phyloP scores from a whole-genome alignment of 2,888 invertebrate species.

The Deilephila porcellus region DNA sequence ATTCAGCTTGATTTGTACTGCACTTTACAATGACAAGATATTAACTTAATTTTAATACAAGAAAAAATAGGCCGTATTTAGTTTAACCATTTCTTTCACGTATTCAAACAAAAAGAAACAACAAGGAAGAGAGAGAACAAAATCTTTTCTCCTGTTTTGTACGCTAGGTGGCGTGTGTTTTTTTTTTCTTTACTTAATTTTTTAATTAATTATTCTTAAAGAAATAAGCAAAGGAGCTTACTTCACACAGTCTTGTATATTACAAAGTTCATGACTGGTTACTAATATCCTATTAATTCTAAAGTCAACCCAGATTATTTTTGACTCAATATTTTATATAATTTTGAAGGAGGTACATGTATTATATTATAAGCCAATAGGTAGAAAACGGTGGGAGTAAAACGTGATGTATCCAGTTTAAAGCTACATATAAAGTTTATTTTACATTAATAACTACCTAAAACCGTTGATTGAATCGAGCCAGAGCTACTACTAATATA shows the following conservation, averaged over 20 bases:
- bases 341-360: no score
- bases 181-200: slow-evolving; percentile 28
- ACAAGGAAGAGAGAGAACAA: slow-evolving; percentile 58
- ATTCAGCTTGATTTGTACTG: slow-evolving; percentile 54
- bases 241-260: background rate
- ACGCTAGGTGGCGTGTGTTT: slow-evolving; percentile 58
- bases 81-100: slow-evolving; percentile 64
- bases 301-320: no score
- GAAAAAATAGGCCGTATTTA: slow-evolving; percentile 62
- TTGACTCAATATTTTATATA: no score
- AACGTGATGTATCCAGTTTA: no score
- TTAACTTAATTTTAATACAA: slow-evolving; percentile 56
- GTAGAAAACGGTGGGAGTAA: no score
- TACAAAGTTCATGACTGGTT: no score
- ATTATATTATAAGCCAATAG: no score
- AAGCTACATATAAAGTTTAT: no score
- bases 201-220: slow-evolving; percentile 4
- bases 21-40: slow-evolving; percentile 51
- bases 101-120: slow-evolving; percentile 70
- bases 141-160: slow-evolving; percentile 52
- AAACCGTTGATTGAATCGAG: no score
- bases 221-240: background rate
- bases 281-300: no score
- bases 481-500: no score
- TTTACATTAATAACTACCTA: no score